Percentiles rank a stretch among this genome's conserved stretches.
Conservation (phyloP, 2,888 invertebrate genomes). For the Latrodectus elegans region DNA sequence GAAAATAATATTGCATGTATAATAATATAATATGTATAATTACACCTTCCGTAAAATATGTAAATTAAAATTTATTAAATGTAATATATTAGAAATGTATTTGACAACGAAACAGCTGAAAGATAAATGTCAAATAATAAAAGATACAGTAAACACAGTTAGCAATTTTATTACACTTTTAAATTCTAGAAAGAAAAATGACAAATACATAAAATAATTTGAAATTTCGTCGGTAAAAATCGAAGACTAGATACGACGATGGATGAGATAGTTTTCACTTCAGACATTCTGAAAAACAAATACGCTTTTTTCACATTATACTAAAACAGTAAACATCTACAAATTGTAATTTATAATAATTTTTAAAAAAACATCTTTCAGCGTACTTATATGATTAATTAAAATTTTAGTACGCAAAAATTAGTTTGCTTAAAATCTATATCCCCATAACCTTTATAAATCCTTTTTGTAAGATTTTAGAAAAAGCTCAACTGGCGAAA, state of each 20-base stretch:
- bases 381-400: not conserved
- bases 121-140: too few relatives aligned
- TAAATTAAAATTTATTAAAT: too few relatives aligned
- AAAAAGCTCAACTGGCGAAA: not conserved
- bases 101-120: too few relatives aligned
- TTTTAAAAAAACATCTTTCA: not conserved
- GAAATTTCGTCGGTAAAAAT: slow-evolving; percentile 55
- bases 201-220: too few relatives aligned
- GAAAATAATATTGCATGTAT: too few relatives aligned
- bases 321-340: not conserved
- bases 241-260: slow-evolving; percentile 64
- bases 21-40: too few relatives aligned
- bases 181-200: too few relatives aligned
- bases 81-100: too few relatives aligned
- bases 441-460: slow-evolving; percentile 16
- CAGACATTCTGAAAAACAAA: not conserved
- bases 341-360: not conserved
- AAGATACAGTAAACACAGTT: too few relatives aligned
- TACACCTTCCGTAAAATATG: too few relatives aligned
- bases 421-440: not conserved
- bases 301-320: not conserved
- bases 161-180: too few relatives aligned
- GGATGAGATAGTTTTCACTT: not conserved
- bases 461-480: not conserved
- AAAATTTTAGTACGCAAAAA: not conserved